Evolutionary conservation across 2,888 invertebrate species (phyloP), one percentile per base, ranked within the genome.

Genomic region (Dioctria rufipes): DNA sequence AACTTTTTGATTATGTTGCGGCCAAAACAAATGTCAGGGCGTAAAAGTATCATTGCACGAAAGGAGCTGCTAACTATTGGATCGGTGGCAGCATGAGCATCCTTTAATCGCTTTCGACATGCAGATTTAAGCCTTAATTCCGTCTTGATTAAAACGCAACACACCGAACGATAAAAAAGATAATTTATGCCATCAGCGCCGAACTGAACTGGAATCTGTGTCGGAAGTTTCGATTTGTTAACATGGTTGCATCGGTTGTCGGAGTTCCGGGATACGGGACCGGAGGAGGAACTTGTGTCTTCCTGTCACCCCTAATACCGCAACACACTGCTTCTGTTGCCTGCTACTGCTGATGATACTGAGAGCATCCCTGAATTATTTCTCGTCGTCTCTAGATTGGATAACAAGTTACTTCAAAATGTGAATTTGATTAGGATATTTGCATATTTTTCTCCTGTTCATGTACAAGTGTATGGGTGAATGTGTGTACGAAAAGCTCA

Each of bases 371-470:
- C 42, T 8, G 39, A 65, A 78, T 86, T 25, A 25, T 25, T 69
- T 81, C 77, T 61, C 77, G 81, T 61, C 77, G 81, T 81, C 81
- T 81, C 63, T 83, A 85, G 84, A 85, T 85, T 86, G 87, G 86
- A 87, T 86, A 87, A 87, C 87, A 87, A 88, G 86, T 88, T 88
- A 87, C 87, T 87, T 85, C 86, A 85, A 88, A 89, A 89, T 88
- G 88, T 84, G 88, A 87, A 87, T 89, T 89, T 89, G 88, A 89
- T 89, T 88, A 88, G 88, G 86, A 86, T 85, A 89, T 89, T 89
- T 89, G 88, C 88, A 88, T 89, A 88, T 82, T 82, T 82, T 82
- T 78, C 80, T 71, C 80, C 80, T 71, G 73, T 60, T 78, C 58
- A 58, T 69, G 61, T 69, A 65, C 49, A 63, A 46, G 8, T 25